A percentile compares a stretch with the other conserved stretches of the same genome.
Conservation (phyloP, 64 coral and sea anemone species). For the Anthopleura sola region DNA sequence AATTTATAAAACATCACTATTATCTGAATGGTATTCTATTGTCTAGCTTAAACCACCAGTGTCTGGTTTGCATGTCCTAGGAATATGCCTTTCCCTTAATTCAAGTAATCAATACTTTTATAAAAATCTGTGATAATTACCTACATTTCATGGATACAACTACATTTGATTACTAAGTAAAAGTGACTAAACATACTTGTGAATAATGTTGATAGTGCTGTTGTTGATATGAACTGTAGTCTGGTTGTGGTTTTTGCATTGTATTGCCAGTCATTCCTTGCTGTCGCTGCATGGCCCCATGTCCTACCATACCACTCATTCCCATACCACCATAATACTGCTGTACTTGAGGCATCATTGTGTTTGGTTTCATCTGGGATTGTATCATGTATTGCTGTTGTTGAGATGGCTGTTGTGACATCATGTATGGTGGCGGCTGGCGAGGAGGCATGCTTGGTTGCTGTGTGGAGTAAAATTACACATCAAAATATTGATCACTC, state of each 20-base stretch:
- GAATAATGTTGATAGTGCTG: constrained; percentile 59
- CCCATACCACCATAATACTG: constrained; percentile 73
- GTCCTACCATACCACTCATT: constrained; percentile 42
- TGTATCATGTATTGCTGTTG: constrained; percentile 51
- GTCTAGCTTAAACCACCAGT: neutral
- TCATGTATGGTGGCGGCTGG: constrained; percentile 59
- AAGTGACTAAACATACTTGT: constrained; percentile 38
- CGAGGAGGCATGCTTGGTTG: constrained; percentile 28
- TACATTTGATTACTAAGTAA: neutral
- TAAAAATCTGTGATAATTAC: no score
- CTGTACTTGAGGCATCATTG: constrained; percentile 26
- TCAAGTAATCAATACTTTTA: no score
- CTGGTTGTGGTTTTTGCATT: constrained; percentile 44
- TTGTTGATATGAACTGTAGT: constrained; percentile 60
- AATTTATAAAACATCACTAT: neutral
- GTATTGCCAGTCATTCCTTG: constrained; percentile 40
- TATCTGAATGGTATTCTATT: neutral
- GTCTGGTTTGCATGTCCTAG: neutral
- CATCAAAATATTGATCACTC: no score
- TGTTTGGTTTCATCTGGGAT: constrained; percentile 55
- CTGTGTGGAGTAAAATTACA: neutral
- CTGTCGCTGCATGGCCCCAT: constrained; percentile 40
- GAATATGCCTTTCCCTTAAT: neutral
- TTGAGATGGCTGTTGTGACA: constrained; percentile 31
- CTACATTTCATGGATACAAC: no score